phyloP scores from a whole-genome alignment of 53 echinoderm and acorn worm genomes.

The Patiria pectinifera region DNA sequence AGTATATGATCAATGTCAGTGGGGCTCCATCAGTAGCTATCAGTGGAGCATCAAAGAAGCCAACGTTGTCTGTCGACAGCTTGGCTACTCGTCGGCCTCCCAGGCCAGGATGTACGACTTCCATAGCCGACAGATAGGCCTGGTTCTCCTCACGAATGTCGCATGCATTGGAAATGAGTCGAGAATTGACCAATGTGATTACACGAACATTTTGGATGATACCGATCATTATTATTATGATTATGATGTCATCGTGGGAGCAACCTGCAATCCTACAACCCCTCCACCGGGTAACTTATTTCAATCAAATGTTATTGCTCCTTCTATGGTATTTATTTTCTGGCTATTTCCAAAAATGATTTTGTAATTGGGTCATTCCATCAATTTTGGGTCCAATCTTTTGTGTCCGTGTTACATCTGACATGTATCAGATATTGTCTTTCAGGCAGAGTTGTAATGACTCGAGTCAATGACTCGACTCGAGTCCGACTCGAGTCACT shows the following conservation, averaged over 20 bases:
- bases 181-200: constrained; percentile 22
- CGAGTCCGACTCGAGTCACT: too few relatives aligned
- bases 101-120: neutral
- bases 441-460: too few relatives aligned
- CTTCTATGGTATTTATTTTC: too few relatives aligned
- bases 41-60: constrained; percentile 66
- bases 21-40: constrained; percentile 57
- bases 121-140: constrained; percentile 38
- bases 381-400: too few relatives aligned
- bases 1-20: constrained; percentile 49
- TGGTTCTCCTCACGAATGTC: constrained; percentile 40
- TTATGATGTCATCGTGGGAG: neutral
- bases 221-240: constrained; percentile 23
- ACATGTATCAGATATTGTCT: too few relatives aligned
- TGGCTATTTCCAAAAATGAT: too few relatives aligned
- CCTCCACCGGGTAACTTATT: constrained; percentile 5
- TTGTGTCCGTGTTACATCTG: too few relatives aligned
- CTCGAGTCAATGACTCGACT: too few relatives aligned
- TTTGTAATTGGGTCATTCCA: too few relatives aligned
- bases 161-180: constrained; percentile 53
- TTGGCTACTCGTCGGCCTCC: constrained; percentile 55
- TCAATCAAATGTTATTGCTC: too few relatives aligned
- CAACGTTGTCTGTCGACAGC: constrained; percentile 63
- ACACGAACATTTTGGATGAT: constrained; percentile 7
- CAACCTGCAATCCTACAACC: neutral